A percentile compares a stretch with the other conserved stretches of the same genome.
phyloP scores from a whole-genome alignment of 2,888 invertebrate genomes.

The Macrophya alboannulata region DNA sequence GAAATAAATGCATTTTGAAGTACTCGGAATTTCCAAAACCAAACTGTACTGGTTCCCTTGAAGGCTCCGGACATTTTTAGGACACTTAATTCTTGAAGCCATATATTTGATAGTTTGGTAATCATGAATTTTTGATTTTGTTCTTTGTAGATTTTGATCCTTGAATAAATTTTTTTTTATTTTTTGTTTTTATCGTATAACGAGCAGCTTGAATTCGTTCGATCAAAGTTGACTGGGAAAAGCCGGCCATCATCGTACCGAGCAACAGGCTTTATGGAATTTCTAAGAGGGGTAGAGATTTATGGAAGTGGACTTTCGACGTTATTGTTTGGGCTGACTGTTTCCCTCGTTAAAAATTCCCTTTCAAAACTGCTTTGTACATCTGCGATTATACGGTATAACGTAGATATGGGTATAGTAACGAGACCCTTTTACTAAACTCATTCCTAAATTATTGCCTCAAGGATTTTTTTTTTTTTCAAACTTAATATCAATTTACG shows the following conservation, averaged over 20 bases:
- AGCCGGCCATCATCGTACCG: slow-evolving; percentile 6
- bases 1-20: too few species aligned
- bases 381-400: not conserved
- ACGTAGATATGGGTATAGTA: too few species aligned
- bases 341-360: slow-evolving; percentile 44
- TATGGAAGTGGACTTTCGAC: slow-evolving; percentile 44
- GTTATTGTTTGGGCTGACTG: slow-evolving; percentile 28
- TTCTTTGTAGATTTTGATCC: not conserved
- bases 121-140: not conserved
- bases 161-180: not conserved
- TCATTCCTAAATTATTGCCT: not conserved
- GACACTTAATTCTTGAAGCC: too few species aligned
- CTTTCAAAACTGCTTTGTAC: slow-evolving; percentile 9
- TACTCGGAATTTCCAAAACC: too few species aligned
- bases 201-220: not conserved
- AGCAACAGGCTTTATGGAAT: slow-evolving; percentile 47
- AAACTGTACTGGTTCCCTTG: too few species aligned
- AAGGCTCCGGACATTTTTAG: too few species aligned
- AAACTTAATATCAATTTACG: not conserved
- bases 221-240: slow-evolving; percentile 33
- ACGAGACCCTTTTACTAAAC: not conserved
- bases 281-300: slow-evolving; percentile 40
- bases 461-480: not conserved
- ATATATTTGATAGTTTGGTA: too few species aligned
- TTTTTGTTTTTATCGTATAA: not conserved